Evolutionary conservation across 2,797 vertebrate species (phyloP).

Genomic region (Glyptemys insculpta): DNA sequence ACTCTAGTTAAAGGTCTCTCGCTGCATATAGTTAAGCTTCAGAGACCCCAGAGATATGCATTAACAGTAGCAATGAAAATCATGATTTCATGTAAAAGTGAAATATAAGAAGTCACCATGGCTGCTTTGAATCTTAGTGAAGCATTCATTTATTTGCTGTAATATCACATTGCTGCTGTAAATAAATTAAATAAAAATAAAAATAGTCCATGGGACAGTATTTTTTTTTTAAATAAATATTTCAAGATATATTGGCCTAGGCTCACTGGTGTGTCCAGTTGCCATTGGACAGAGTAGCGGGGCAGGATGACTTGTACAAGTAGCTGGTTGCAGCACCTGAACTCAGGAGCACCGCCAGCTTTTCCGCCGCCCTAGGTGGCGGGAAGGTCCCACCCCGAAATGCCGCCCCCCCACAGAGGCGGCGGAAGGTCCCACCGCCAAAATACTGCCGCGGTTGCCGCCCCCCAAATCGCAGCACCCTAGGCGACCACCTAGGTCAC

Average conservation of each 20-base stretch:
- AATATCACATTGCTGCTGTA: slow-evolving; percentile 29
- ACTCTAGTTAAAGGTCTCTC: slow-evolving; percentile 29
- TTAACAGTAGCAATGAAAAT: slow-evolving; percentile 51
- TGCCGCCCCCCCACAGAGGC: too few species aligned
- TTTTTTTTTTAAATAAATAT: slow-evolving; percentile 6
- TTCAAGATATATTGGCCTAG: slow-evolving; percentile 1
- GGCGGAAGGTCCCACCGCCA: too few species aligned
- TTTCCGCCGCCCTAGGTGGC: too few species aligned
- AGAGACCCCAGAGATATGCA: too few species aligned
- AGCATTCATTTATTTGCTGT: slow-evolving; percentile 54
- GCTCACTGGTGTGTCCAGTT: background rate
- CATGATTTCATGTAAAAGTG: slow-evolving; percentile 45
- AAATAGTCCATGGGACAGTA: background rate
- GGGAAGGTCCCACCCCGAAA: too few species aligned
- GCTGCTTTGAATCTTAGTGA: slow-evolving; percentile 53
- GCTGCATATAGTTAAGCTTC: slow-evolving; percentile 33
- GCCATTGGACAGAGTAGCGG: background rate
- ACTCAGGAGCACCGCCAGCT: too few species aligned
- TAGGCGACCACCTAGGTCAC: too few species aligned
- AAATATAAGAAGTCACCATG: slow-evolving; percentile 39
- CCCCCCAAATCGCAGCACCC: too few species aligned
- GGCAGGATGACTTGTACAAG: background rate
- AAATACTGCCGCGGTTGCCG: too few species aligned
- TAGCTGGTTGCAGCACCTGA: background rate
- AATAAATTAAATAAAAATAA: slow-evolving; percentile 16